phyloP scores from a whole-genome alignment of 1,140 invertebrate species.

The Lasioglossum baleicum region DNA sequence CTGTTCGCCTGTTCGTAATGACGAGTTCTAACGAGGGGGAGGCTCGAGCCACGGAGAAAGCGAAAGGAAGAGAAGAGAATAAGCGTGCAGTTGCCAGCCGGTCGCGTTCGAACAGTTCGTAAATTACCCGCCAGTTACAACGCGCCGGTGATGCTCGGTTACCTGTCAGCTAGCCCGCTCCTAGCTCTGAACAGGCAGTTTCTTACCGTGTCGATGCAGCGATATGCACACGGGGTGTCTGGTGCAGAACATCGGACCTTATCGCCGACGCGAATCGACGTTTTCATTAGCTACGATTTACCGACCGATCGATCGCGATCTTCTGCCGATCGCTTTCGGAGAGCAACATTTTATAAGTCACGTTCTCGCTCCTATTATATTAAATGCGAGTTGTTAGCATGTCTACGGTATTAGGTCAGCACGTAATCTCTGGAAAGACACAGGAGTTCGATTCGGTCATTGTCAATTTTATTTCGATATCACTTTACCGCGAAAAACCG shows the following conservation, averaged over 20 bases:
- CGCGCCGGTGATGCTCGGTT: conserved; percentile 8
- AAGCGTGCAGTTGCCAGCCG: conserved; percentile 21
- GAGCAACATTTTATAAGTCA: too few relatives aligned
- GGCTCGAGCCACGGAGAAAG: conserved; percentile 15
- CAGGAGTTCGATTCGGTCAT: too few relatives aligned
- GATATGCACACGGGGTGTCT: neutral
- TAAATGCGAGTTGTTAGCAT: too few relatives aligned
- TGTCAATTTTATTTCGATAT: neutral
- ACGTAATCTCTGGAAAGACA: too few relatives aligned
- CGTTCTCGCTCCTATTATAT: too few relatives aligned
- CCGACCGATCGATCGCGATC: too few relatives aligned
- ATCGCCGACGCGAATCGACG: too few relatives aligned
- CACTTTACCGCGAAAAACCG: neutral
- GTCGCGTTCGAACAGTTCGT: conserved; percentile 53
- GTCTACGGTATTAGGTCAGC: too few relatives aligned
- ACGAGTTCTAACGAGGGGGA: conserved; percentile 34
- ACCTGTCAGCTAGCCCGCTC: neutral
- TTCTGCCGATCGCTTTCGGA: too few relatives aligned
- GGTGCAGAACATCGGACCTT: too few relatives aligned
- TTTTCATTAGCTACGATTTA: too few relatives aligned
- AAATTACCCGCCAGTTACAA: conserved; percentile 54
- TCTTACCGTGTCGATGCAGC: neutral
- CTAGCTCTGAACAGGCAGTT: neutral
- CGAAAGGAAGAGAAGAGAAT: conserved; percentile 16
- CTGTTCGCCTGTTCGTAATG: conserved; percentile 40